Percentiles rank a stretch among this genome's conserved stretches.
These are phyloP conservation scores for Orius insidiosus DNA, from an alignment of 1,140 invertebrate genomes.

Conservation along the genomic window DNA sequence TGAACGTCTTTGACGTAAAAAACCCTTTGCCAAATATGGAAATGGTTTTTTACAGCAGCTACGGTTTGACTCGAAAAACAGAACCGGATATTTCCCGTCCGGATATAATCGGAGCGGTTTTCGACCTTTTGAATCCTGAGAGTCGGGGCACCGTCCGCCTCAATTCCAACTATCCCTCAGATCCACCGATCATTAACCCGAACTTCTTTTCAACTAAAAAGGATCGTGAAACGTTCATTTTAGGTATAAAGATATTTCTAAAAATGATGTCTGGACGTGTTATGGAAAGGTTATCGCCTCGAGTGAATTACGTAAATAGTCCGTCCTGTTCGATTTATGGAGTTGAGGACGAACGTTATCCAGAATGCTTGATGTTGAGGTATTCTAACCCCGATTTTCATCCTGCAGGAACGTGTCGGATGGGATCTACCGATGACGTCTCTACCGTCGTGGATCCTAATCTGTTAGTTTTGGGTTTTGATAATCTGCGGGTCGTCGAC, in stretches of 20 bases:
- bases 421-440: constrained; percentile 31
- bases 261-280: not conserved
- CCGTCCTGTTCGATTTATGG: not conserved
- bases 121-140: not conserved
- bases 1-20: not conserved
- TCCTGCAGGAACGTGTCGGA: constrained; percentile 41
- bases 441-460: constrained; percentile 32
- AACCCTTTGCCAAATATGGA: too few species aligned
- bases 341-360: not conserved
- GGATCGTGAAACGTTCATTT: not conserved
- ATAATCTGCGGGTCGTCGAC: constrained; percentile 26
- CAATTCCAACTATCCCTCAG: not conserved
- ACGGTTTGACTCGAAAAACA: too few species aligned
- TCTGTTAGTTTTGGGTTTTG: constrained; percentile 24
- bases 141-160: not conserved
- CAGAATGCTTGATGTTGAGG: not conserved
- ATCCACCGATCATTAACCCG: constrained; percentile 6
- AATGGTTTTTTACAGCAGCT: too few species aligned
- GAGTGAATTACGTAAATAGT: not conserved
- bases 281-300: not conserved
- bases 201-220: not conserved
- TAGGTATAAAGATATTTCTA: not conserved
- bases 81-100: too few species aligned
- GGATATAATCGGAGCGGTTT: too few species aligned
- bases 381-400: constrained; percentile 33